Evolutionary conservation across 2,113 vertebrate species (phyloP).

Genomic region (Muscicapa adusta): DNA sequence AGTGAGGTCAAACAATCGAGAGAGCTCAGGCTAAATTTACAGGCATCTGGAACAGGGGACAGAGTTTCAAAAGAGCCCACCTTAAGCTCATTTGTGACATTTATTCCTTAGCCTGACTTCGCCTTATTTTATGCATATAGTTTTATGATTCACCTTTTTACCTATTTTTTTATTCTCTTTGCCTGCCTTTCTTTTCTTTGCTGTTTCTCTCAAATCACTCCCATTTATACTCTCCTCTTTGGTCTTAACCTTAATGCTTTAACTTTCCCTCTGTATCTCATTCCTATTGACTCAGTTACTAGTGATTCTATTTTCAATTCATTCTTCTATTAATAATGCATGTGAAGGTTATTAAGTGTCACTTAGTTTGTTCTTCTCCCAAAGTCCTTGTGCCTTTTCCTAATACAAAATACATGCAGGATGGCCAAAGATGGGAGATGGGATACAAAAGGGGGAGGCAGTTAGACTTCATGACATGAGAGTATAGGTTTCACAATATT

Average conservation of each 20-base stretch:
- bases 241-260: not conserved
- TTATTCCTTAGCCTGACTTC: not conserved
- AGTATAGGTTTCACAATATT: not conserved
- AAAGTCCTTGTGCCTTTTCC: not conserved
- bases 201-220: not conserved
- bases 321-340: not conserved
- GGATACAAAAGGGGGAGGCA: rapidly evolving
- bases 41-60: not conserved
- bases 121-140: not conserved
- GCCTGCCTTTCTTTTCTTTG: not conserved
- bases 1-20: not conserved
- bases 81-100: not conserved
- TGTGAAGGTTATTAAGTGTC: not conserved
- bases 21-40: not conserved
- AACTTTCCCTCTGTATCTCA: not conserved
- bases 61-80: not conserved
- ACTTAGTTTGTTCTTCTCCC: not conserved
- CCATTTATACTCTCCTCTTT: not conserved
- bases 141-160: not conserved
- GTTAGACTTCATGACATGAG: not conserved
- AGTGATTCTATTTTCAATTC: not conserved
- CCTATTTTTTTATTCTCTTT: not conserved
- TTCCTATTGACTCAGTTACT: not conserved
- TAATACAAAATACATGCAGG: not conserved
- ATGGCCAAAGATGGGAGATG: not conserved